A percentile compares a stretch with the other conserved stretches of the same genome.
These are phyloP conservation scores for Auanema freiburgensis DNA, from an alignment of 2,888 invertebrate genomes.

Conservation along the genomic window DNA sequence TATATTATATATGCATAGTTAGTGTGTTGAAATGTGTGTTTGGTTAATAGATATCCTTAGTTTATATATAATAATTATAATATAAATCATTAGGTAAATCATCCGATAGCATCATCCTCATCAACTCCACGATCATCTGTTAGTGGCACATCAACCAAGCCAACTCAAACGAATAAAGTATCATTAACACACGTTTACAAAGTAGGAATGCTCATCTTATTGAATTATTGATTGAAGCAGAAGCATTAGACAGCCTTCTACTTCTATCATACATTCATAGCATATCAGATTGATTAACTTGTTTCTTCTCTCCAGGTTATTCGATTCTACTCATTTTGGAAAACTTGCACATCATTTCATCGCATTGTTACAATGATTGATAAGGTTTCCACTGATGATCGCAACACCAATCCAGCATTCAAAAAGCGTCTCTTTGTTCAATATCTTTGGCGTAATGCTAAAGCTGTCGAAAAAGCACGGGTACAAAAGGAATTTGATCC, in stretches of 20 bases:
- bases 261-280: too few species aligned
- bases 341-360: conserved; percentile 64
- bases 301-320: conserved; percentile 43
- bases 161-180: conserved; percentile 34
- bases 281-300: neutral
- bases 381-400: conserved; percentile 34
- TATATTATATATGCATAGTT: too few species aligned
- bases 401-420: conserved; percentile 43
- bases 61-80: neutral
- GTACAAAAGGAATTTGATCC: conserved; percentile 64
- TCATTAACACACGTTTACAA: conserved; percentile 60
- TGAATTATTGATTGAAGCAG: too few species aligned
- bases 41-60: too few species aligned
- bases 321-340: conserved; percentile 64
- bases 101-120: conserved; percentile 23
- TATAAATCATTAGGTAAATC: conserved; percentile 4
- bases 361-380: conserved; percentile 65
- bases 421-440: conserved; percentile 62
- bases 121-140: conserved; percentile 41
- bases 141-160: conserved; percentile 37
- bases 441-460: conserved; percentile 64
- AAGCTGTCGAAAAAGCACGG: conserved; percentile 61
- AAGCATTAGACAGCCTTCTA: too few species aligned
- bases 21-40: too few species aligned
- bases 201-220: conserved; percentile 9